A percentile compares a stretch with the other conserved stretches of the same genome.
Evolutionary conservation across 2,888 invertebrate species (phyloP).

Genomic region (Habrosyne pyritoides): DNA sequence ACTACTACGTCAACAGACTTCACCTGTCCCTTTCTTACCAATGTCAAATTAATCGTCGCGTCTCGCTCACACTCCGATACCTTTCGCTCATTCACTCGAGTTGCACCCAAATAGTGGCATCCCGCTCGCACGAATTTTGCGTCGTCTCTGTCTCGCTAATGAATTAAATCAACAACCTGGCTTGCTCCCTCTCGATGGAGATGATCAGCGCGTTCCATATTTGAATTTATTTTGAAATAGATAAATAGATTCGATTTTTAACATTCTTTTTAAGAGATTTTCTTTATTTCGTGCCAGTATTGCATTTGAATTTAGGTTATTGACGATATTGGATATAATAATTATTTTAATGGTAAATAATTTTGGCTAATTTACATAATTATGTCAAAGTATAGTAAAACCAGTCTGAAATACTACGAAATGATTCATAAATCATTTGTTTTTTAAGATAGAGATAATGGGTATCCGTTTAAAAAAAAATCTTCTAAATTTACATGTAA

Average conservation of each 20-base stretch:
- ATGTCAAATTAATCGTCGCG: constrained; percentile 30
- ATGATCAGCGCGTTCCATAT: constrained; percentile 65
- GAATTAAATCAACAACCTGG: constrained; percentile 83
- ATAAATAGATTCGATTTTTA: constrained; percentile 47
- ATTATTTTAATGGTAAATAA: neutral
- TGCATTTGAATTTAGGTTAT: neutral
- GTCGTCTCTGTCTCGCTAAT: constrained; percentile 72
- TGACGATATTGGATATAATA: too few species aligned
- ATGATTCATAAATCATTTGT: too few species aligned
- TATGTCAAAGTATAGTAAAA: too few species aligned
- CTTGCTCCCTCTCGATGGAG: constrained; percentile 73
- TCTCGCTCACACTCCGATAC: constrained; percentile 51
- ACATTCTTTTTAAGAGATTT: neutral
- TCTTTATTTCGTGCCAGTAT: neutral
- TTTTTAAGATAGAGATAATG: too few species aligned
- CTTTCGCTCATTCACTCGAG: constrained; percentile 52
- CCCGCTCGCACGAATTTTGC: constrained; percentile 57
- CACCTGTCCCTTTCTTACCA: constrained; percentile 54
- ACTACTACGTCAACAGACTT: constrained; percentile 80
- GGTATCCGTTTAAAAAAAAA: too few species aligned
- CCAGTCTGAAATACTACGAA: too few species aligned
- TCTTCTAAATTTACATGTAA: too few species aligned
- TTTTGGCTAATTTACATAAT: too few species aligned
- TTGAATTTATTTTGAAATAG: constrained; percentile 67
- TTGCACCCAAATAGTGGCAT: constrained; percentile 16